Base-by-base conservation (phyloP, 2,888 invertebrate species). In the Hoplodrina ambigua region DNA sequence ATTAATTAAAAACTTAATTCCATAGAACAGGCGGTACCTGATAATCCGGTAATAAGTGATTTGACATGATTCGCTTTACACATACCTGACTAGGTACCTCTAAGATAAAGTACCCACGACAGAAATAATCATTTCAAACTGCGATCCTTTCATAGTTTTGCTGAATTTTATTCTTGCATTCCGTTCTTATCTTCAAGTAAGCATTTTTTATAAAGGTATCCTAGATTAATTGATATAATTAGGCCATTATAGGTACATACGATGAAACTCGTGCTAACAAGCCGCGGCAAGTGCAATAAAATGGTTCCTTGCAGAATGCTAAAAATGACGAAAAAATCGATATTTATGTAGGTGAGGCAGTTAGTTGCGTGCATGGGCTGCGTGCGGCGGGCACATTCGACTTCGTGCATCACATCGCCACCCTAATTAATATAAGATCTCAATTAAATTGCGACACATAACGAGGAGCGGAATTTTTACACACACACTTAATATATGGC, bases 341-440 rank as follows among this genome's bases (percentile, higher is more conserved):
- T 85, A 85, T 84, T 83, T 75, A 79, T 83, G 82, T 87, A 83
- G 82, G 87, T 86, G 81, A 85, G 81, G 83, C 75, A 82, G 81
- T 85, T 71, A 82, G 90, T 95, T 94, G 95, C 95, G 95, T 94
- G 95, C 90, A 81, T 89, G 85, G 89, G 87, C 90, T 95, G 95
- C 96, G 95, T 96, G 95, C 90, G 94, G 91, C 91, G 91, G 92
- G 86, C 93, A 94, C 94, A 94, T 95, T 94, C 92, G 90, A 90
- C 86, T 88, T 88, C 89, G 87, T 89, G 90, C 89, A 89, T 92
- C 94, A 93, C 94, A 92, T 93, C 88, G 91, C 88, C 93, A 91
- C 93, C 91, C 95, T 95, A 96, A 96, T 96, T 96, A 96, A 96
- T 96, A 96, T 95, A 95, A 95, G 95, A 95, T 96, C 96, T 96